Evolutionary conservation across 92 coral and sea anemone species (phyloP).

Genomic region (Nematostella vectensis): DNA sequence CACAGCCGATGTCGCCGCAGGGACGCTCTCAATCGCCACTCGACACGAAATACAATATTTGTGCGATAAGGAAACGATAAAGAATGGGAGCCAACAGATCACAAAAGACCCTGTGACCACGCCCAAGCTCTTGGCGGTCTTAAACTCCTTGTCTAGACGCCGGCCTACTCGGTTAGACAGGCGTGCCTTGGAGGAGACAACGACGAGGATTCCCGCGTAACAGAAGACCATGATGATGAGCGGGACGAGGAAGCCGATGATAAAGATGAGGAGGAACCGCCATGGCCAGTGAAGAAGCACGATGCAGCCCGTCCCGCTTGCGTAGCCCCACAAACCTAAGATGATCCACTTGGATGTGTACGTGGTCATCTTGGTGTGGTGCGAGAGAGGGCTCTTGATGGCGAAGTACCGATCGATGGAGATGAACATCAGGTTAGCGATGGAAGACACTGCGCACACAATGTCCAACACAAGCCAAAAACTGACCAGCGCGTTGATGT

Average conservation of each 20-base stretch:
- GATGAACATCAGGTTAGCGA: slow-evolving; percentile 81
- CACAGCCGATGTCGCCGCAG: slow-evolving; percentile 61
- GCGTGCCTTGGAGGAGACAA: slow-evolving; percentile 59
- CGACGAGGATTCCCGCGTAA: slow-evolving; percentile 71
- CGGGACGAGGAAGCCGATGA: slow-evolving; percentile 79
- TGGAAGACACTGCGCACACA: slow-evolving; percentile 81
- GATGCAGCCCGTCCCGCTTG: slow-evolving; percentile 55
- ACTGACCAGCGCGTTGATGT: slow-evolving; percentile 8
- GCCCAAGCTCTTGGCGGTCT: slow-evolving; percentile 92
- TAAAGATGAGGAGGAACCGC: slow-evolving; percentile 48
- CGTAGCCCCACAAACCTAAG: slow-evolving; percentile 62
- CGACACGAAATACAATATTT: slow-evolving; percentile 41
- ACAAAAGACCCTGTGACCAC: slow-evolving; percentile 94
- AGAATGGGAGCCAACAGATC: slow-evolving; percentile 91
- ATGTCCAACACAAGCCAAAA: slow-evolving; percentile 77
- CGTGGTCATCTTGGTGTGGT: slow-evolving; percentile 91
- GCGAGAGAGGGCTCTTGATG: slow-evolving; percentile 77
- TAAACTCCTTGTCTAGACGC: slow-evolving; percentile 78
- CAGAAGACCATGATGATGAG: slow-evolving; percentile 67
- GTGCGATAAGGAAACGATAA: slow-evolving; percentile 49
- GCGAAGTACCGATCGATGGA: slow-evolving; percentile 95
- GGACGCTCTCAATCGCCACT: slow-evolving; percentile 19
- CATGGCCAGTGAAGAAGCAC: slow-evolving; percentile 36
- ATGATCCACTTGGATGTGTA: slow-evolving; percentile 71
- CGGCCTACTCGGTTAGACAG: slow-evolving; percentile 74